Conservation (phyloP, 2,797 vertebrate species). For the Mallotus villosus region DNA sequence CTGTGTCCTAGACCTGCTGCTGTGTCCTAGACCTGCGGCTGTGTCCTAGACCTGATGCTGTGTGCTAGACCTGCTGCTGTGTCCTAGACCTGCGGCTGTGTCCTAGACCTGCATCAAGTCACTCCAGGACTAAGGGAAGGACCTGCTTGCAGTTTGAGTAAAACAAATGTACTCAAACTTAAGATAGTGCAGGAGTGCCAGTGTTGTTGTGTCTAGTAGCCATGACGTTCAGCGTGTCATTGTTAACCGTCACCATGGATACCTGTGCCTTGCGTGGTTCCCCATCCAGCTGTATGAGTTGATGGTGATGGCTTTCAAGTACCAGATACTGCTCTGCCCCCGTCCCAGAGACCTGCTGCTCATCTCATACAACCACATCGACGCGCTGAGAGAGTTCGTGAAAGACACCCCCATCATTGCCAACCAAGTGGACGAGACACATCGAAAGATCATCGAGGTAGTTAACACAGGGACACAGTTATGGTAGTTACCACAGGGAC, state of each 20-base stretch:
- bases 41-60: no score
- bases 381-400: conserved; percentile 83
- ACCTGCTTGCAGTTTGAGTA: no score
- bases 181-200: no score
- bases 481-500: conserved; percentile 60
- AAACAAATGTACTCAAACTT: no score
- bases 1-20: no score
- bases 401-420: conserved; percentile 79
- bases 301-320: conserved; percentile 95
- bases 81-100: no score
- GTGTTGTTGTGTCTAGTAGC: neutral
- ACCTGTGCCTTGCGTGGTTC: conserved; percentile 12
- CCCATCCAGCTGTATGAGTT: conserved; percentile 87
- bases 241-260: neutral
- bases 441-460: conserved; percentile 85
- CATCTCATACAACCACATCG: conserved; percentile 91
- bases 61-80: no score
- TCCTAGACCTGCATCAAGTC: no score
- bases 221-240: neutral
- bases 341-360: conserved; percentile 89
- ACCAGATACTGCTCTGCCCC: conserved; percentile 89
- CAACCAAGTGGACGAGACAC: conserved; percentile 87
- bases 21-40: no score
- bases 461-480: neutral
- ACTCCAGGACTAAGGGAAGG: no score